Base-by-base conservation (phyloP, 2,113 vertebrate genomes). In the Kryptolebias marmoratus region DNA sequence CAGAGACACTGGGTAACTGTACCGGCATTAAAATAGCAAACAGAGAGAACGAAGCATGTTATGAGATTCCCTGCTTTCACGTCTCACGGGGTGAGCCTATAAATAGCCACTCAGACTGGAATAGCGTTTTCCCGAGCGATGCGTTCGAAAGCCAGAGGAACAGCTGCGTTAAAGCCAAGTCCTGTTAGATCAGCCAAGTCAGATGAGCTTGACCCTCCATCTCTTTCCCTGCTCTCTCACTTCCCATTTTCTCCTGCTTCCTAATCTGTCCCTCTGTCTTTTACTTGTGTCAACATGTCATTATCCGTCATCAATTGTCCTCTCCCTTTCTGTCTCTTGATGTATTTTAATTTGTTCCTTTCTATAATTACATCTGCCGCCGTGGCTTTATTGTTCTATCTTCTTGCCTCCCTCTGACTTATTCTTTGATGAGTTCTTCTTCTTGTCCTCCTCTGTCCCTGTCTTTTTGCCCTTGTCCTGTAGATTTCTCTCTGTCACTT, bases 151-250 rank as follows among this genome's bases (percentile, higher is more conserved):
- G 90, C 89, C 83, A 65, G 82, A 84, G 84, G 79, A 93, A 93
- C 93, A 94, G 93, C 93, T 94, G 93, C 79, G 82, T 77, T 88
- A 80, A 91, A 93, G 90, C 93, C 90, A 90, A 89, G 91, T 91
- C 76, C 82, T 84, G 83, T 92, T 91, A 89, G 85, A 89, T 87
- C 88, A 89, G 78, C 75, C 18, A 69, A 81, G 86, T 90, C 90
- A 91, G 83, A 75, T 82, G 84, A 77, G 49, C 82, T 63, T 48
- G 69, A 53, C 58, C 63, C 80, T 44, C 65, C 58, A 74, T 68
- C 39, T 76, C 63, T 64, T 57, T 52, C 32, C 7, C 68, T 75
- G 50, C 49, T 63, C 61, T 54, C 68, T 77, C 64, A 73, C 66
- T 64, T 73, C 44, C 15, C n/a, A 22, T 60, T 22, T 60, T n/a